Conservation (phyloP, 2,113 vertebrate species). For the Mungos mungo region DNA sequence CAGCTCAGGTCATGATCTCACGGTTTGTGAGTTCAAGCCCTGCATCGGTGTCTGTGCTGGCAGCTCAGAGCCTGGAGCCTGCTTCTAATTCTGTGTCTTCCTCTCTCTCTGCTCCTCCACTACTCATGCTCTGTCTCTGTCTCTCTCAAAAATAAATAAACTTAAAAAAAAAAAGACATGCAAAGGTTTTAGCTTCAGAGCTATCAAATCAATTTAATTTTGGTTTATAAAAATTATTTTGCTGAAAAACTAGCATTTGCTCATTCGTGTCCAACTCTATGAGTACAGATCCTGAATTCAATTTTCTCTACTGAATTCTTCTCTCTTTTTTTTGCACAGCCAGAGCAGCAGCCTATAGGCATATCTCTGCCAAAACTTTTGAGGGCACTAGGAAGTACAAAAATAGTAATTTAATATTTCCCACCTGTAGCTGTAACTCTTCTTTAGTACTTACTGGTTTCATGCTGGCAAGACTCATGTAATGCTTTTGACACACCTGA, state of each 20-base stretch:
- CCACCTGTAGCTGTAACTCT: slow-evolving; percentile 20
- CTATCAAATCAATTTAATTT: slow-evolving; percentile 64
- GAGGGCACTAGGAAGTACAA: slow-evolving; percentile 63
- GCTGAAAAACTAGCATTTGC: slow-evolving; percentile 77
- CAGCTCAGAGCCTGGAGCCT: too few species aligned
- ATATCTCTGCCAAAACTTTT: slow-evolving; percentile 66
- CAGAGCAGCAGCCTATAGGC: slow-evolving; percentile 47
- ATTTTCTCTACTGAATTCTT: slow-evolving; percentile 5
- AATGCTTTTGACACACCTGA: slow-evolving; percentile 28
- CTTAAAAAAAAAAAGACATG: background rate
- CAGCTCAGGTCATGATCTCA: too few species aligned
- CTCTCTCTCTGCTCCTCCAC: too few species aligned
- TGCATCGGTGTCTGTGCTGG: too few species aligned
- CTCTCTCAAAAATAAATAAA: too few species aligned
- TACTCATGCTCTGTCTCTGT: too few species aligned
- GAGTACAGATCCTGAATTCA: slow-evolving; percentile 7
- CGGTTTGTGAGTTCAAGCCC: too few species aligned
- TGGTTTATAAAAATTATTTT: slow-evolving; percentile 70
- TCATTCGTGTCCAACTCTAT: slow-evolving; percentile 56
- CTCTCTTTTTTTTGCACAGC: slow-evolving; percentile 10
- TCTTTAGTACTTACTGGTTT: background rate
- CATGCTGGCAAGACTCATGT: background rate
- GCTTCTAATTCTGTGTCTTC: too few species aligned
- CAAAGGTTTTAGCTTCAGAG: slow-evolving; percentile 61
- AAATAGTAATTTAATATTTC: slow-evolving; percentile 66